Base-by-base conservation (phyloP, 2,888 invertebrate genomes). In the Barypeithes pellucidus region DNA sequence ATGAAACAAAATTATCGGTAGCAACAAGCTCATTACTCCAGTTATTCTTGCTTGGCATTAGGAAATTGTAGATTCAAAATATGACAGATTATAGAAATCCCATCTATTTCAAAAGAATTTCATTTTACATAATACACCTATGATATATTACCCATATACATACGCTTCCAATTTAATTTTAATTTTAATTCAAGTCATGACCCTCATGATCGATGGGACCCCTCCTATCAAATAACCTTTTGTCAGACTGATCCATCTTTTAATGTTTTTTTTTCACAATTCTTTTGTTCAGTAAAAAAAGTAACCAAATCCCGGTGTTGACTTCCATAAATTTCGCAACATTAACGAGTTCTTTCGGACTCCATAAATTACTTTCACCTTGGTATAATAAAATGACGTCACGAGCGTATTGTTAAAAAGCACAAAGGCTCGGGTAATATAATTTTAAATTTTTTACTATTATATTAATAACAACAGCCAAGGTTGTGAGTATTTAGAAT, bases 331-430 rank as follows among this genome's bases (percentile, higher is more conserved):
- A 39, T n/a, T n/a, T 39, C 39, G n/a, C 39, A n/a, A 16, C 16
- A 43, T 16, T 43, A 43, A 43, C n/a, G 47, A 12, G 18, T 47
- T 47, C 11, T 20, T 45, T 22, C 47, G 20, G 20, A 47, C 16
- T 43, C 43, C 16, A 43, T 43, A 43, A 43, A 43, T 43, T 16
- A 43, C 43, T 43, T 16, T 43, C 16, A 43, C 43, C 43, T 43
- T 43, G 43, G n/a, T 43, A 43, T 16, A 43, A 43, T 43, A 43
- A 16, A 43, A 16, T 43, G 16, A 43, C 43, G 43, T 43, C 43
- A 43, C 14, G 3, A 43, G 16, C 43, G 12, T 43, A 43, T 43
- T 43, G 43, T 43, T 43, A 43, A 43, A n/a, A 43, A 43, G 16
- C 43, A 43, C 43, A 43, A 43, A 43, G 43, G 43, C 16, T 43